Conservation (phyloP, 2,888 invertebrate genomes). For the Ceraclea dissimilis region DNA sequence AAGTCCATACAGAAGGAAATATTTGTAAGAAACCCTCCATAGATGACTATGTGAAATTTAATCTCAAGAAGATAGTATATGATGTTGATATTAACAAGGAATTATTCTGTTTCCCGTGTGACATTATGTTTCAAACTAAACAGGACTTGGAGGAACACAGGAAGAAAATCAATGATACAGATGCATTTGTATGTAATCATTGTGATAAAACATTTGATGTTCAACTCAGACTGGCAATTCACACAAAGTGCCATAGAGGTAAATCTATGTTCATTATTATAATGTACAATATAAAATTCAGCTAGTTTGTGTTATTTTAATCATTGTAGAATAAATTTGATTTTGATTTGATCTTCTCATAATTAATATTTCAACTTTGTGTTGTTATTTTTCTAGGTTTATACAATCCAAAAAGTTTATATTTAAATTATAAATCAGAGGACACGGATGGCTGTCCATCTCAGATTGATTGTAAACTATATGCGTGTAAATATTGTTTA, state of each 20-base stretch:
- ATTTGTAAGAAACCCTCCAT: background rate
- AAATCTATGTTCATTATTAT: no score
- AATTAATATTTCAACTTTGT: no score
- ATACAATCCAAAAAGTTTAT: background rate
- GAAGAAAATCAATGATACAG: background rate
- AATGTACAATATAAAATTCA: no score
- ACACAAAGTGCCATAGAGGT: background rate
- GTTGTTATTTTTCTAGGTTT: no score
- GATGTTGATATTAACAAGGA: background rate
- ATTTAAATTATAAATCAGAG: background rate
- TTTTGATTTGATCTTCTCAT: no score
- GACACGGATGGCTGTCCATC: background rate
- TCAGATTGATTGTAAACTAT: background rate
- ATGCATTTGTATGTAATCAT: background rate
- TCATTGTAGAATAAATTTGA: no score
- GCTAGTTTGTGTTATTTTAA: no score
- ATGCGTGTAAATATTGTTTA: background rate
- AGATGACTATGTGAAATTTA: background rate
- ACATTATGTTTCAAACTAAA: background rate
- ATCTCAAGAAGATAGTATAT: background rate
- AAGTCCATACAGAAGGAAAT: no score
- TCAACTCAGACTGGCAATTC: background rate
- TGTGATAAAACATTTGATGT: background rate
- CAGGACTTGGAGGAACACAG: background rate
- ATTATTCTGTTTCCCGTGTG: background rate